Evolutionary conservation across 1,140 invertebrate genomes (phyloP).

Genomic region (Mya arenaria): DNA sequence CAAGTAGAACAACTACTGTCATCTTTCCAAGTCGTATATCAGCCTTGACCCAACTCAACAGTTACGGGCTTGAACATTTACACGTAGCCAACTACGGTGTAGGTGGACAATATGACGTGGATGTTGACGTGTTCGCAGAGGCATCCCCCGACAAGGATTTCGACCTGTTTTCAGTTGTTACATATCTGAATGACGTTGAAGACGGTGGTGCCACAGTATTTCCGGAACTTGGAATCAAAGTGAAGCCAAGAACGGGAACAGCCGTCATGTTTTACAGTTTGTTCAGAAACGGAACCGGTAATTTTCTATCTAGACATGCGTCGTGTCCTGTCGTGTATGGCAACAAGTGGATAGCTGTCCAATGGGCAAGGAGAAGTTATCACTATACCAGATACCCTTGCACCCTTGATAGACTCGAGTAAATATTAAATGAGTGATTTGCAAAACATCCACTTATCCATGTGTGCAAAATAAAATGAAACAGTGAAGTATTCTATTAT

Average conservation of each 20-base stretch:
- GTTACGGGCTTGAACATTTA: neutral
- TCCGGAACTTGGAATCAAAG: neutral
- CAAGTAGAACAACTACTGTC: too few species aligned
- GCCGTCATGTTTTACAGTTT: neutral
- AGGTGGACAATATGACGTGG: neutral
- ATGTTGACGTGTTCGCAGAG: constrained; percentile 4
- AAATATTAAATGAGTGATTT: too few species aligned
- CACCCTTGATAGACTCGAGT: too few species aligned
- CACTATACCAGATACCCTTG: neutral
- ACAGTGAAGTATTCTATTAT: too few species aligned
- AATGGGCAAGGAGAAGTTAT: neutral
- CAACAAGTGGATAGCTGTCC: neutral
- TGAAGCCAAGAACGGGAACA: neutral
- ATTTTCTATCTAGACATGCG: neutral
- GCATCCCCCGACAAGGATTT: neutral
- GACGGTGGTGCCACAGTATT: neutral
- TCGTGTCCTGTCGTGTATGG: constrained; percentile 8
- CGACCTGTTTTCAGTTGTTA: neutral
- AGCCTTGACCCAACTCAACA: neutral
- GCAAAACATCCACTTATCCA: too few species aligned
- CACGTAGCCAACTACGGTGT: constrained; percentile 2
- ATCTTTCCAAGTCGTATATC: neutral
- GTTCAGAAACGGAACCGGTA: neutral
- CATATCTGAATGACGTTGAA: neutral
- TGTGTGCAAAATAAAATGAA: too few species aligned